A percentile compares a stretch with the other conserved stretches of the same genome.
phyloP scores from a whole-genome alignment of 2,113 vertebrate species.

The Callospermophilus lateralis region DNA sequence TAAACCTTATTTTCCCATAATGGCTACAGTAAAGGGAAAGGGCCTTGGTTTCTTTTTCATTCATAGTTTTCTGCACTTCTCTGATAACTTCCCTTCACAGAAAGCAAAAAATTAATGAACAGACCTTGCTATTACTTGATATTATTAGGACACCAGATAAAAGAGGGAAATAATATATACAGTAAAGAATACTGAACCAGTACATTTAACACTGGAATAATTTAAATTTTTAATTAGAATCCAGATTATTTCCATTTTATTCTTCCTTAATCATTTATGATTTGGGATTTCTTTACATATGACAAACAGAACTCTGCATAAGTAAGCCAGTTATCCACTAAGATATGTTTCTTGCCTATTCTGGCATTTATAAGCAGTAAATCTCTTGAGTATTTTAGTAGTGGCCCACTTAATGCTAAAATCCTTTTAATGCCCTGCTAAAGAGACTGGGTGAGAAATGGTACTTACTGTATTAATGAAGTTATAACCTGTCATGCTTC shows the following conservation, averaged over 20 bases:
- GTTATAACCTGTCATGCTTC: conserved; percentile 7
- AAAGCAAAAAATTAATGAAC: neutral
- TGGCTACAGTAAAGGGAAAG: neutral
- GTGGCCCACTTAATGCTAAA: conserved; percentile 49
- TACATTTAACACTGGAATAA: conserved; percentile 4
- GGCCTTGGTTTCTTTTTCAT: neutral
- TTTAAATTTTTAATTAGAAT: conserved; percentile 50
- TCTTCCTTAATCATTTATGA: conserved; percentile 40
- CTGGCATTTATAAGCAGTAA: neutral
- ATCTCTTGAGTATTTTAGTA: conserved; percentile 48
- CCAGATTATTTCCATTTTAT: conserved; percentile 53
- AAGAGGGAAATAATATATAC: neutral
- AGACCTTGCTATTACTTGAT: neutral
- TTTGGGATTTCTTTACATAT: conserved; percentile 49
- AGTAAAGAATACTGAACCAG: conserved; percentile 43
- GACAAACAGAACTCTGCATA: conserved; percentile 5
- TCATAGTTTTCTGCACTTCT: neutral
- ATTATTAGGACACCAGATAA: neutral
- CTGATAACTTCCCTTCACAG: neutral
- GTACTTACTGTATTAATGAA: neutral
- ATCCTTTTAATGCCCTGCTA: conserved; percentile 24
- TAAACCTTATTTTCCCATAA: neutral
- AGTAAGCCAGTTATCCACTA: conserved; percentile 37
- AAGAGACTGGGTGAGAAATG: conserved; percentile 24
- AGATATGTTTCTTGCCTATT: neutral